Evolutionary conservation across 2,113 vertebrate genomes (phyloP).

Genomic region (Sturnira hondurensis): DNA sequence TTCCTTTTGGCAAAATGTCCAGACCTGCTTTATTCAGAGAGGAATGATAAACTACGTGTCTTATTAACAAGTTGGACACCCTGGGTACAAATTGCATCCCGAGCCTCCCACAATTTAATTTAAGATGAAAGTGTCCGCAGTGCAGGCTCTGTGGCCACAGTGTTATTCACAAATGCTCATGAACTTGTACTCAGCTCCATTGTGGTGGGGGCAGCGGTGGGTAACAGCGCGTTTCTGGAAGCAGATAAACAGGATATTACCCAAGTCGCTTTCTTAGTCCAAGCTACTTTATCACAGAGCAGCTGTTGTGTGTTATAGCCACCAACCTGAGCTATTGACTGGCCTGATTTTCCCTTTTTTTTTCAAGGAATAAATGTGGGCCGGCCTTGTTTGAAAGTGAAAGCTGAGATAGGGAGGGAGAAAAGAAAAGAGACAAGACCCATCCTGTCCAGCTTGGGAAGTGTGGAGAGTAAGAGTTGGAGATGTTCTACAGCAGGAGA

Average conservation of each 20-base stretch:
- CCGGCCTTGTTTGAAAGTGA: background rate
- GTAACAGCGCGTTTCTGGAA: background rate
- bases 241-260: slow-evolving; percentile 13
- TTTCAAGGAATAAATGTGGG: background rate
- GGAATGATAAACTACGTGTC: background rate
- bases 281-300: background rate
- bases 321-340: background rate
- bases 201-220: background rate
- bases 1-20: background rate
- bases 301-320: background rate
- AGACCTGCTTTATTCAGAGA: background rate
- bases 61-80: background rate
- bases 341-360: background rate
- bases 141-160: background rate
- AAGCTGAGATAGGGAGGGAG: background rate
- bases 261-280: background rate
- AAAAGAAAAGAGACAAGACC: background rate
- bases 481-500: background rate
- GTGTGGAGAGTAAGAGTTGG: background rate
- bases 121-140: background rate
- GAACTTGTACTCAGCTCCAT: background rate
- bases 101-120: background rate
- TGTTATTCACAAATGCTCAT: background rate
- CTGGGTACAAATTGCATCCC: background rate
- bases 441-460: background rate